phyloP scores from a whole-genome alignment of 2,888 invertebrate genomes.

The Acrobasis consociella region DNA sequence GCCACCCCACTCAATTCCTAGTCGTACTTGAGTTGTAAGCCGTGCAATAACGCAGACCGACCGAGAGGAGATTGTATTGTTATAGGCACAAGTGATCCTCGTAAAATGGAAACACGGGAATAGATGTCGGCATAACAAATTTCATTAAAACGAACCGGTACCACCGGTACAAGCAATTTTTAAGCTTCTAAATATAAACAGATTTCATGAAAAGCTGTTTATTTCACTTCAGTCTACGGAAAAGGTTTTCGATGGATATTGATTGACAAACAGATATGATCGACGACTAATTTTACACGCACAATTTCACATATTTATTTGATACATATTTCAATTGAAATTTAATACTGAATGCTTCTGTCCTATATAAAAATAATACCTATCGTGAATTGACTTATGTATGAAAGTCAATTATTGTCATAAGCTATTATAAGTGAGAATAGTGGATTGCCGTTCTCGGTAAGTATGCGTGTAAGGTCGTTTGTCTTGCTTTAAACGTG shows the following conservation, averaged over 20 bases:
- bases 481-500: slow-evolving; percentile 16
- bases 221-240: too few species aligned
- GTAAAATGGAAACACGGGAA: slow-evolving; percentile 27
- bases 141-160: not conserved
- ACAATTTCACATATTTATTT: too few species aligned
- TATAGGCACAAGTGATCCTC: slow-evolving; percentile 27
- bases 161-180: not conserved
- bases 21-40: slow-evolving; percentile 24
- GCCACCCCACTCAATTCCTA: slow-evolving; percentile 22
- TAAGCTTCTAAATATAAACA: too few species aligned
- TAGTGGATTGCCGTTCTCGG: slow-evolving; percentile 1
- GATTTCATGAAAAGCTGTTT: too few species aligned
- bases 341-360: too few species aligned
- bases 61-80: slow-evolving; percentile 30
- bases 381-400: too few species aligned
- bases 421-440: slow-evolving; percentile 9
- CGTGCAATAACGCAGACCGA: slow-evolving; percentile 28
- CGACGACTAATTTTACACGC: too few species aligned
- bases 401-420: not conserved
- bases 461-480: slow-evolving; percentile 1
- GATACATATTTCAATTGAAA: too few species aligned
- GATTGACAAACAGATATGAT: too few species aligned
- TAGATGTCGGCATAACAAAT: slow-evolving; percentile 22
- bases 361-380: too few species aligned
- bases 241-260: too few species aligned